Evolutionary conservation across 2,113 vertebrate species (phyloP).

Genomic region (Caretta caretta): DNA sequence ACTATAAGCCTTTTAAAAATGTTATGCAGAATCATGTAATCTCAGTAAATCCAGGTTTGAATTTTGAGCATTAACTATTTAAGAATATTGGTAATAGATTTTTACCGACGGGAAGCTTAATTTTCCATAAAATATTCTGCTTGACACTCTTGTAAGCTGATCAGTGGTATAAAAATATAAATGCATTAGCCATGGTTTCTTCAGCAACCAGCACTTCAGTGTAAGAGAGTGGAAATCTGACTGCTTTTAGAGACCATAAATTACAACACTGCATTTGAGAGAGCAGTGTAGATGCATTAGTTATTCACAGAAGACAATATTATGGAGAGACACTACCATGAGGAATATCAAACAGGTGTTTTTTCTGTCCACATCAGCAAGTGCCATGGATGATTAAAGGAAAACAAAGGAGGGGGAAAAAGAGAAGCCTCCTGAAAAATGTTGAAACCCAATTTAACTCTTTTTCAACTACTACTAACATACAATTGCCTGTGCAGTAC

Average conservation of each 20-base stretch:
- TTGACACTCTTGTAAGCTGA: neutral
- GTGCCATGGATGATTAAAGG: neutral
- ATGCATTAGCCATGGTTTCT: accelerated
- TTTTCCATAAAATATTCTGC: neutral
- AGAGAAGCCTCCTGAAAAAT: neutral
- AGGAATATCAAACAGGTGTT: neutral
- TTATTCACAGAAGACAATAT: neutral
- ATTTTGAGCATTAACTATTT: neutral
- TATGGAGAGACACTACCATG: neutral
- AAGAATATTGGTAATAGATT: neutral
- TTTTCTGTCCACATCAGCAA: neutral
- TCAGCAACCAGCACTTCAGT: neutral
- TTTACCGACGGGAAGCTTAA: neutral
- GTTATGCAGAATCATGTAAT: neutral
- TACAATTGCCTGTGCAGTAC: too few species aligned
- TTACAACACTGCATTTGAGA: neutral
- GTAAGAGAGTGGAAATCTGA: too few species aligned
- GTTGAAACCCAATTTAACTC: neutral
- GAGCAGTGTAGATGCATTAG: neutral
- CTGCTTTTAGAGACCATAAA: accelerated
- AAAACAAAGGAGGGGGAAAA: neutral
- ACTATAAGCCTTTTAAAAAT: constrained; percentile 3
- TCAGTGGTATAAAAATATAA: neutral
- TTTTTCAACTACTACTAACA: neutral
- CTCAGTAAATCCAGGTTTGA: constrained; percentile 17